Evolutionary conservation across 2,888 invertebrate genomes (phyloP), one percentile per base, ranked within the genome.

Genomic region (Amblyjoppa proteus): DNA sequence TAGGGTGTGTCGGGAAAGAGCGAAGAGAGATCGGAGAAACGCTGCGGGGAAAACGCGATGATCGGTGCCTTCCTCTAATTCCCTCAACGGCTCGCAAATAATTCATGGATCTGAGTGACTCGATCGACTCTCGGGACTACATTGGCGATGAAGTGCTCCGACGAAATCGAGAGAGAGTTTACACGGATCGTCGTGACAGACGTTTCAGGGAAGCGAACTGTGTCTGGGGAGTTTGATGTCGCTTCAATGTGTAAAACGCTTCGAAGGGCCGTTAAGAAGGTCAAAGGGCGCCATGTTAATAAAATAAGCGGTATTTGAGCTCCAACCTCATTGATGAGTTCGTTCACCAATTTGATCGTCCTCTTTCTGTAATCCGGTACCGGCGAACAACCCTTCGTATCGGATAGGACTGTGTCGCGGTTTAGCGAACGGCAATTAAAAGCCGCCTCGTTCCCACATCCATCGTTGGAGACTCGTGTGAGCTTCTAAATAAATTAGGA

Each of bases 351-450:
- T 31, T 20, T 28, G 9, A n/a, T 64, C 13, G 1, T 31, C 64
- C 45, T 49, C 49, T n/a, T 16, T 58, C 28, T 2, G 61, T 61
- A 31, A 61, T 64, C 34, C 7, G 31, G 16, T 7, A 38, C 38
- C n/a, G 6, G 64, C 53, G n/a, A 68, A 70, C 61, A 73, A 73
- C 20, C 34, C 20, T 66, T 82, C 88, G 89, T 87, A 83, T 89
- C 87, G 87, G 90, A 90, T 90, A 89, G 90, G 91, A 89, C 90
- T 91, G 92, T 91, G 89, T 91, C 89, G 88, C 90, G 89, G 91
- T 90, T 92, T 92, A 90, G 88, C 89, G 87, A 80, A 80, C 86
- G 87, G 91, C 92, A 92, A 94, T 93, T 93, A 93, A 93, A 90
- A 90, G 82, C 87, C 87, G 84, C 86, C 89, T 91, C 88, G 88